A percentile compares a stretch with the other conserved stretches of the same genome.
Conservation (phyloP, 1,140 invertebrate species). For the Zelostemma sp. region DNA sequence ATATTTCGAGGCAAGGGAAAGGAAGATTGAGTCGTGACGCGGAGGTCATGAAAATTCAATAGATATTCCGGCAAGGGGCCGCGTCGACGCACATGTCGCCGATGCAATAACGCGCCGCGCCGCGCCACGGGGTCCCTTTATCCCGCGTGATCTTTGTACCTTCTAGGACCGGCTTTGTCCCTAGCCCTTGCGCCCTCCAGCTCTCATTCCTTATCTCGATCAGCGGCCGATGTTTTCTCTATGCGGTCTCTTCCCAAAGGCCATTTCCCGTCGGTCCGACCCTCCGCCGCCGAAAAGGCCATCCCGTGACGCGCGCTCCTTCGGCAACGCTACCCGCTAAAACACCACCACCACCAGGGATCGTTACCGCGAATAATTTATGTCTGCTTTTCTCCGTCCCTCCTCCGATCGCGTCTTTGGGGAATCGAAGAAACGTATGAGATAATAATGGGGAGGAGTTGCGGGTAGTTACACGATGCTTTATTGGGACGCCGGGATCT, state of each 20-base stretch:
- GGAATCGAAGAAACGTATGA: conserved; percentile 17
- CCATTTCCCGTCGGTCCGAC: conserved; percentile 27
- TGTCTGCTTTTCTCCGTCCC: conserved; percentile 4
- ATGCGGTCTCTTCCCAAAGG: conserved; percentile 36
- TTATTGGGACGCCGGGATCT: not conserved
- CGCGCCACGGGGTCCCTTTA: conserved; percentile 35
- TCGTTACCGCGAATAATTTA: conserved; percentile 32
- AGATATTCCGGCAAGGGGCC: conserved; percentile 18
- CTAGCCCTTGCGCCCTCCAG: not conserved
- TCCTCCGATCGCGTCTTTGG: conserved; percentile 14
- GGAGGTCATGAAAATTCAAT: conserved; percentile 43
- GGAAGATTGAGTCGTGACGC: conserved; percentile 34
- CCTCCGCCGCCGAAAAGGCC: conserved; percentile 30
- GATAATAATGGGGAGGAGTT: not conserved
- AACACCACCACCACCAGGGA: conserved; percentile 16
- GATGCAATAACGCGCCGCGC: conserved; percentile 37
- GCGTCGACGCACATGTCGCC: conserved; percentile 10
- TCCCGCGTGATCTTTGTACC: conserved; percentile 29
- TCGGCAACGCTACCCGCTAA: conserved; percentile 29
- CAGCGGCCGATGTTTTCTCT: conserved; percentile 32
- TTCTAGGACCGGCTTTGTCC: conserved; percentile 10
- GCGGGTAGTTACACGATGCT: not conserved
- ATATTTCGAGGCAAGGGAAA: conserved; percentile 7
- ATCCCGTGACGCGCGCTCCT: conserved; percentile 18
- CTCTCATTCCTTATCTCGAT: conserved; percentile 29